Conservation (phyloP, 2,888 invertebrate genomes). For the Rhagonycha lutea region DNA sequence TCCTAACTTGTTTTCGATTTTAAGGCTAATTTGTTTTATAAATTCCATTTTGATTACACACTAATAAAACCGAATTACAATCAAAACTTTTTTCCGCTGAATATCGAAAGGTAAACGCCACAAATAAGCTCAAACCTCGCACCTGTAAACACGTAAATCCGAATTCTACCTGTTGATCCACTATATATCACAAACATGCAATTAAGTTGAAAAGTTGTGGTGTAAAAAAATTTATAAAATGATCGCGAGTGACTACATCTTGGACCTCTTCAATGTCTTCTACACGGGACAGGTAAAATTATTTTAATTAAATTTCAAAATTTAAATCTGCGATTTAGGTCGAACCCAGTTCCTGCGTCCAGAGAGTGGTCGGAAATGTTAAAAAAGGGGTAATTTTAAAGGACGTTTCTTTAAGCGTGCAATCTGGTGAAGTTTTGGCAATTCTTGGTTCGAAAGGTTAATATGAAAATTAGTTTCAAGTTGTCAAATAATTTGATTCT, state of each 20-base stretch:
- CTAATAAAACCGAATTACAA: not conserved
- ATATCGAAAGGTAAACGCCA: slow-evolving; percentile 15
- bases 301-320: not conserved
- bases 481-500: not conserved
- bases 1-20: not conserved
- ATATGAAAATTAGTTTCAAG: slow-evolving; percentile 22
- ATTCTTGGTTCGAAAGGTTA: slow-evolving; percentile 89
- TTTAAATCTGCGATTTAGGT: slow-evolving; percentile 59
- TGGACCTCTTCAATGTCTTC: slow-evolving; percentile 86
- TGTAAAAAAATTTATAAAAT: slow-evolving; percentile 51
- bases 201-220: not conserved
- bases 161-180: slow-evolving; percentile 1
- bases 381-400: slow-evolving; percentile 87
- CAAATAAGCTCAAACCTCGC: slow-evolving; percentile 7
- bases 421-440: slow-evolving; percentile 92
- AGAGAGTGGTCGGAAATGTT: slow-evolving; percentile 74
- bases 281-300: slow-evolving; percentile 81
- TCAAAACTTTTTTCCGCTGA: slow-evolving; percentile 17
- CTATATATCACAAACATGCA: not conserved
- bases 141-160: not conserved
- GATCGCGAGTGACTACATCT: slow-evolving; percentile 82
- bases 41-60: not conserved
- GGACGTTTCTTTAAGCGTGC: slow-evolving; percentile 88
- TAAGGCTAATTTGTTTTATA: not conserved
- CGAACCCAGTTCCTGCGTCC: slow-evolving; percentile 78